Percentiles rank a stretch among this genome's conserved stretches.
Evolutionary conservation across 2,888 invertebrate genomes (phyloP).

Genomic region (Monochamus alternatus): DNA sequence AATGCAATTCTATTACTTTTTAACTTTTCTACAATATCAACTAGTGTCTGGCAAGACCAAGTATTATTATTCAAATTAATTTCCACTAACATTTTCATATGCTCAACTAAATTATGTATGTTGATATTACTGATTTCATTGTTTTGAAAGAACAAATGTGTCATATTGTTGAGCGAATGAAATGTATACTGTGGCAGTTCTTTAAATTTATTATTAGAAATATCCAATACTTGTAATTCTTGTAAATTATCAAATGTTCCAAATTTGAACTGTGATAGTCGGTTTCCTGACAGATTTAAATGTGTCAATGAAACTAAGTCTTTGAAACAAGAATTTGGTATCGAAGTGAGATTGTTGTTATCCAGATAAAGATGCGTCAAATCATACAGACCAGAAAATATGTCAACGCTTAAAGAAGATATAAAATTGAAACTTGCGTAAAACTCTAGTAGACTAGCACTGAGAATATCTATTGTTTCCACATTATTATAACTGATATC

Average conservation of each 20-base stretch:
- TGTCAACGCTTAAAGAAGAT: not conserved
- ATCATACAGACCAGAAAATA: constrained; percentile 18
- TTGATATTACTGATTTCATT: constrained; percentile 35
- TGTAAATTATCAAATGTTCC: constrained; percentile 36
- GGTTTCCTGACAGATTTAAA: constrained; percentile 35
- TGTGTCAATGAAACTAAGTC: constrained; percentile 11
- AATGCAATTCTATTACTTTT: not conserved
- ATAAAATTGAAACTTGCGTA: constrained; percentile 16
- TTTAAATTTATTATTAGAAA: constrained; percentile 26
- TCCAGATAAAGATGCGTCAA: constrained; percentile 6
- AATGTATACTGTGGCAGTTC: constrained; percentile 17
- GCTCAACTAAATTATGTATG: constrained; percentile 12
- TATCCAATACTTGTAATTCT: constrained; percentile 13
- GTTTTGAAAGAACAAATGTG: constrained; percentile 11
- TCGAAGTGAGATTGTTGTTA: constrained; percentile 28
- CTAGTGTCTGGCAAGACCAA: constrained; percentile 21
- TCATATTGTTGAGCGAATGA: constrained; percentile 13
- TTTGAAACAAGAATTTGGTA: constrained; percentile 34
- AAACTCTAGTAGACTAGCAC: not conserved
- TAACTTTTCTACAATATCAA: constrained; percentile 8
- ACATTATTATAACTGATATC: constrained; percentile 14
- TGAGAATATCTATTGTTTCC: constrained; percentile 11
- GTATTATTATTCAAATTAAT: constrained; percentile 24
- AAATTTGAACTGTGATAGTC: constrained; percentile 21
- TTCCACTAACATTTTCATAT: not conserved